phyloP scores from a whole-genome alignment of 2,888 invertebrate genomes.

The Andricus curvator region DNA sequence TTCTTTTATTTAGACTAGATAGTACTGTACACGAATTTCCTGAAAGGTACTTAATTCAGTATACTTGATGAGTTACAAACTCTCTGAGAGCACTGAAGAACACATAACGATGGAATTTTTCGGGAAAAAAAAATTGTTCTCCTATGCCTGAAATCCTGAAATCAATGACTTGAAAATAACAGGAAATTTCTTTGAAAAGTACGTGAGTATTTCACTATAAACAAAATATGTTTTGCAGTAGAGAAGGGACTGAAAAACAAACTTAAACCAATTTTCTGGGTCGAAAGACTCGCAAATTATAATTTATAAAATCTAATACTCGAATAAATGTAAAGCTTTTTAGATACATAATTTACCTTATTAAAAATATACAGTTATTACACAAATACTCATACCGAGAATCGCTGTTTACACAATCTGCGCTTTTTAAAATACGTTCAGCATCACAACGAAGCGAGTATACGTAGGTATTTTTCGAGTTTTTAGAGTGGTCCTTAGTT shows the following conservation, averaged over 20 bases:
- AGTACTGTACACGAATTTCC: constrained; percentile 65
- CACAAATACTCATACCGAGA: constrained; percentile 42
- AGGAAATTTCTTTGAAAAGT: neutral
- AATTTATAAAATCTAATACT: constrained; percentile 15
- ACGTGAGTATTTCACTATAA: constrained; percentile 4
- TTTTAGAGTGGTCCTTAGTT: constrained; percentile 18
- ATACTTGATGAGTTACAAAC: constrained; percentile 44
- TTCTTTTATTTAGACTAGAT: constrained; percentile 68
- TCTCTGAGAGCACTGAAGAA: constrained; percentile 47
- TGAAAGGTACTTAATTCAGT: constrained; percentile 51
- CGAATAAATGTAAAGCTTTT: constrained; percentile 45
- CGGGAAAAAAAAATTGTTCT: constrained; percentile 42
- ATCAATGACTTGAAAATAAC: neutral
- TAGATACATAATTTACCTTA: constrained; percentile 36
- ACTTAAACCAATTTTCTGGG: constrained; percentile 4
- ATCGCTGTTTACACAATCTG: constrained; percentile 34
- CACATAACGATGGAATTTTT: constrained; percentile 48
- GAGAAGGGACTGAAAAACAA: neutral
- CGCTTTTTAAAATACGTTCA: neutral
- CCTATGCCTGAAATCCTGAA: neutral
- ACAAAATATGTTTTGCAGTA: constrained; percentile 13
- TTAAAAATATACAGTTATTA: constrained; percentile 52
- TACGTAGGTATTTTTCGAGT: constrained; percentile 1
- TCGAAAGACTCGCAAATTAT: neutral
- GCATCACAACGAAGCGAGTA: constrained; percentile 12